These are phyloP conservation scores for Leucoma salicis DNA, from an alignment of 2,888 invertebrate genomes.

Conservation along the genomic window DNA sequence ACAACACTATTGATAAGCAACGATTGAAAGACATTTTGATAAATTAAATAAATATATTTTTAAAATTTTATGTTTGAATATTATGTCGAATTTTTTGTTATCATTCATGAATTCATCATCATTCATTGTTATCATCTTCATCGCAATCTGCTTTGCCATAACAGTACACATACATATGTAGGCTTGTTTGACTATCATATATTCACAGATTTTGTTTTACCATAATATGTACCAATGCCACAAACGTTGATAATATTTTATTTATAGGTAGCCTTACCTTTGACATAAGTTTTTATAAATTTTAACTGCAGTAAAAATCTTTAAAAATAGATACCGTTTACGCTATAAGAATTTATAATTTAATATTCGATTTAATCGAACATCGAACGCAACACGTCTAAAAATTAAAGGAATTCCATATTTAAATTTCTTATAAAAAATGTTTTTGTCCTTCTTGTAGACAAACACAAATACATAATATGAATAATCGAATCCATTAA, in stretches of 20 bases:
- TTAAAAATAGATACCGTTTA: neutral
- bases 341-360: neutral
- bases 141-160: conserved; percentile 40
- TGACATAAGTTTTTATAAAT: neutral
- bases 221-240: conserved; percentile 18
- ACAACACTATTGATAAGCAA: conserved; percentile 11
- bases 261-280: neutral
- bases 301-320: too few species aligned
- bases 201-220: conserved; percentile 10
- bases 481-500: conserved; percentile 61
- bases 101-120: conserved; percentile 42
- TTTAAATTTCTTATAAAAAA: conserved; percentile 32
- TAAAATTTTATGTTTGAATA: conserved; percentile 5
- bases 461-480: conserved; percentile 44
- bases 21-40: conserved; percentile 22
- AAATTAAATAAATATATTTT: conserved; percentile 21
- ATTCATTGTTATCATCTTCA: conserved; percentile 46
- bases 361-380: neutral
- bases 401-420: conserved; percentile 29
- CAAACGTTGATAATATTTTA: conserved; percentile 20
- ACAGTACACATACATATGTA: conserved; percentile 33
- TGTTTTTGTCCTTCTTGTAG: conserved; percentile 38
- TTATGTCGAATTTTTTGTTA: conserved; percentile 18
- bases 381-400: conserved; percentile 2
- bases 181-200: conserved; percentile 28